phyloP scores from a whole-genome alignment of 2,797 vertebrate genomes.

The Calcarius lapponicus region DNA sequence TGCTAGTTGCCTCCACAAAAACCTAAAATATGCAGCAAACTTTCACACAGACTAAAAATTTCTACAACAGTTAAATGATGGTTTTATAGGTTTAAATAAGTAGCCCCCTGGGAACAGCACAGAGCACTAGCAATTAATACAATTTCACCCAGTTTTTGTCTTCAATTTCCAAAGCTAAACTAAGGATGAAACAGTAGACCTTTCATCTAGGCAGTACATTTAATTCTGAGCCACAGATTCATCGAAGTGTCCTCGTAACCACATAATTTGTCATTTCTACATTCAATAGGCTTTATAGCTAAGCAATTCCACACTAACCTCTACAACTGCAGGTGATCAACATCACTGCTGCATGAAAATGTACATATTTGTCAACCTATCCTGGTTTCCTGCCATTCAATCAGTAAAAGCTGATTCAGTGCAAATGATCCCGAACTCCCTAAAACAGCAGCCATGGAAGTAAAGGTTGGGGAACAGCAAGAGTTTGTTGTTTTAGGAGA shows the following conservation, averaged over 20 bases:
- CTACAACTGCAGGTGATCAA: neutral
- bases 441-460: neutral
- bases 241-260: neutral
- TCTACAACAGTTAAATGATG: neutral
- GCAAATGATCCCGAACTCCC: neutral
- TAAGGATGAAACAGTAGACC: neutral
- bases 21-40: neutral
- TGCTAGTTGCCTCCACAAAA: neutral
- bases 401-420: neutral
- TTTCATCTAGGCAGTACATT: neutral
- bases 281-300: neutral
- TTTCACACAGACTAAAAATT: neutral
- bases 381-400: neutral
- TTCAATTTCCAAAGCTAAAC: neutral
- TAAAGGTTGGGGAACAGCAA: rapidly evolving
- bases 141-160: neutral
- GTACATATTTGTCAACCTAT: neutral
- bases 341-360: neutral
- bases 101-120: neutral
- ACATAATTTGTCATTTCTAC: neutral
- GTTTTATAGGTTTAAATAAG: neutral
- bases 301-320: neutral
- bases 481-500: neutral
- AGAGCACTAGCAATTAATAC: neutral
- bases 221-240: neutral